A percentile compares a stretch with the other conserved stretches of the same genome.
Evolutionary conservation across 2,113 vertebrate genomes (phyloP).

Genomic region (Polypterus bichir): DNA sequence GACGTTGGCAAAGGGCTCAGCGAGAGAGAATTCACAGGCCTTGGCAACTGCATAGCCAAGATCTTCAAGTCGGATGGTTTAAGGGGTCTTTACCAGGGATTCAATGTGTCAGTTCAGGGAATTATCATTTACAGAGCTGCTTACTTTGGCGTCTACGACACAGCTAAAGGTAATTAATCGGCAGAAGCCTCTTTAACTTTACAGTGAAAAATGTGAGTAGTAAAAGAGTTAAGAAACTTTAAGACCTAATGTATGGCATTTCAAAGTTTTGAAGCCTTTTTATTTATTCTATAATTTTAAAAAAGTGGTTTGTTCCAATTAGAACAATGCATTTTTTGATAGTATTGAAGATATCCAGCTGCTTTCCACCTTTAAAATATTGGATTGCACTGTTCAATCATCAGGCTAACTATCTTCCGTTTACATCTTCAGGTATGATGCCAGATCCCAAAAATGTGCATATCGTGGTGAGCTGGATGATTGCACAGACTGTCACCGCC

Average conservation of each 20-base stretch:
- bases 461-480: conserved; percentile 94
- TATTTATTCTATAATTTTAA: no score
- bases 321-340: no score
- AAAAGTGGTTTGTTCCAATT: no score
- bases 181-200: no score
- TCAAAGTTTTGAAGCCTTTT: no score
- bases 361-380: no score
- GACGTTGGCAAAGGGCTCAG: conserved; percentile 76
- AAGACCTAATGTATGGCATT: no score
- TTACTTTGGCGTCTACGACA: conserved; percentile 94
- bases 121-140: conserved; percentile 98
- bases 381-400: no score
- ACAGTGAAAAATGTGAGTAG: no score
- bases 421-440: conserved; percentile 70
- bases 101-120: conserved; percentile 93
- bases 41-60: conserved; percentile 79
- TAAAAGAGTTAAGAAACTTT: no score
- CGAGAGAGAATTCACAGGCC: conserved; percentile 82
- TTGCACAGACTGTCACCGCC: conserved; percentile 88
- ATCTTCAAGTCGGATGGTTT: conserved; percentile 86
- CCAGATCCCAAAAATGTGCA: conserved; percentile 97
- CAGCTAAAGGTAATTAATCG: conserved; percentile 78
- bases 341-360: no score
- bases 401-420: no score
- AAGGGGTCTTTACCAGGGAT: conserved; percentile 82